Conservation (phyloP, 2,888 invertebrate species). For the Cerastis rubricosa region DNA sequence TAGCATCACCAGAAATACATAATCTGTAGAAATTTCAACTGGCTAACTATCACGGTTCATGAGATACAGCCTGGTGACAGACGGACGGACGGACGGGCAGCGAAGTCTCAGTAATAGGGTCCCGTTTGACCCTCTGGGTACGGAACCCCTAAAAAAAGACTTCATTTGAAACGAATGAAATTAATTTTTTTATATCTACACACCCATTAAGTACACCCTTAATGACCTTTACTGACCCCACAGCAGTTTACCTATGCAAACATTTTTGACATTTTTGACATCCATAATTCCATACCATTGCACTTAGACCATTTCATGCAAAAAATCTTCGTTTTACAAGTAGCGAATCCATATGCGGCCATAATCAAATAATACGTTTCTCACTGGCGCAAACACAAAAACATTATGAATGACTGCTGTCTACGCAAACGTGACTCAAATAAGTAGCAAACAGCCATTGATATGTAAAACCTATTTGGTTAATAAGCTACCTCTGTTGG, state of each 20-base stretch:
- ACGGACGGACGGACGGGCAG: too few relatives aligned
- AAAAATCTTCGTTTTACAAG: not conserved
- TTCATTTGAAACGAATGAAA: not conserved
- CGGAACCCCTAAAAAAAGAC: too few relatives aligned
- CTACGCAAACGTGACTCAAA: constrained; percentile 45
- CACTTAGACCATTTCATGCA: not conserved
- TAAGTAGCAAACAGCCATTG: constrained; percentile 22
- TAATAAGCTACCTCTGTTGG: not conserved
- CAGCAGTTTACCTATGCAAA: not conserved
- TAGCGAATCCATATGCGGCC: not conserved
- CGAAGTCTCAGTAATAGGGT: too few relatives aligned
- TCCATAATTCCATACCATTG: not conserved
- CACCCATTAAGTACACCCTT: not conserved
- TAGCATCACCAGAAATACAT: too few relatives aligned
- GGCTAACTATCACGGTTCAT: too few relatives aligned
- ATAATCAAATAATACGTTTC: constrained; percentile 23
- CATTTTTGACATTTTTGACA: not conserved
- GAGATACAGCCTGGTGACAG: too few relatives aligned
- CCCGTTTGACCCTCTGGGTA: too few relatives aligned
- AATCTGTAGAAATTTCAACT: too few relatives aligned
- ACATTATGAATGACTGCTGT: constrained; percentile 28
- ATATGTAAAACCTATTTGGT: constrained; percentile 31
- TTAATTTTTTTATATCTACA: not conserved
- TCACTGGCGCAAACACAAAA: constrained; percentile 52
- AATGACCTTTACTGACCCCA: not conserved